Evolutionary conservation across 2,797 vertebrate genomes (phyloP), one percentile per base, ranked within the genome.

Genomic region (Gymnothorax reevesii): DNA sequence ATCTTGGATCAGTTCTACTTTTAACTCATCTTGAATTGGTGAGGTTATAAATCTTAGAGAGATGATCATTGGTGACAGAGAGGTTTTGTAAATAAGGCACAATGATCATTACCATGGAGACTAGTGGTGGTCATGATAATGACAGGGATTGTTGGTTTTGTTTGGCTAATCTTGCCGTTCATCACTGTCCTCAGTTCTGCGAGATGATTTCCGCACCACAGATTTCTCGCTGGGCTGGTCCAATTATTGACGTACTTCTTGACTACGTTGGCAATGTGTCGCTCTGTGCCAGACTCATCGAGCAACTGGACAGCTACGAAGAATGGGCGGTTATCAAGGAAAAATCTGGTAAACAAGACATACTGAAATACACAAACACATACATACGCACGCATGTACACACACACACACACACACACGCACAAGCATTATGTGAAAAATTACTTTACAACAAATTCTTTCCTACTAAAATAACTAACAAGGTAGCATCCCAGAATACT

Each of bases 221-320:
- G 20, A 80, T 54, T 0, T 95, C 95, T 85, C 94, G 95, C 77
- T 99, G 98, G 98, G 98, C 97, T 0, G 98, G 98, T 57, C 98
- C 98, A 0, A 97, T 99, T 91, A 97, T 99, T 0, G 97, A 98
- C 0, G 91, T 99, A 66, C 96, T 99, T 9, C 91, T 99, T 92
- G 97, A 99, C 94, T 99, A 99, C 0, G 98, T 99, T 59, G 98
- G 98, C 85, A 96, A 98, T 0, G 98, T 98, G 90, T 96, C 94
- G 71, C 97, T 99, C 15, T 99, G 98, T 90, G 95, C 97, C 0
- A 93, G 96, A 80, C 94, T 99, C 85, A 94, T 94, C 88, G 97
- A 99, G 75, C 98, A 99, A 84, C 96, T 99, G 82, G 97, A 99
- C 90, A 98, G 97, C 93, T 99, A 95, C 59, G 91, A 96, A 0